Conservation (phyloP, 2,888 invertebrate species). For the Eilema griseolum region DNA sequence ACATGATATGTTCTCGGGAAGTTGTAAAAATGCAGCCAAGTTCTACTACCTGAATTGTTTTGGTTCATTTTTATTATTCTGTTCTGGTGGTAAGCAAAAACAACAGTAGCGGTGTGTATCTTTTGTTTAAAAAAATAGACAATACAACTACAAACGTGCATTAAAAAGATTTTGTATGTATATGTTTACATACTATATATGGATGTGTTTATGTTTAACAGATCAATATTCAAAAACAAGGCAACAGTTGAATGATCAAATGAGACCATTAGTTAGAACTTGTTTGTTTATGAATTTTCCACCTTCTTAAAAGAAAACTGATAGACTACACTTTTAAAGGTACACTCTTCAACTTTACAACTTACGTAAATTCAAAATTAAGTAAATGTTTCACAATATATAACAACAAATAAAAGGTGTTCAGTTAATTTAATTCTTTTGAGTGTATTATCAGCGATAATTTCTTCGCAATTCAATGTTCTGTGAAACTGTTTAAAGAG, state of each 20-base stretch:
- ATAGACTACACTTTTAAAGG: not conserved
- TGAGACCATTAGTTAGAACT: too few relatives aligned
- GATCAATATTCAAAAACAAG: not conserved
- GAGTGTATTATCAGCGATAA: not conserved
- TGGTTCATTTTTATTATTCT: not conserved
- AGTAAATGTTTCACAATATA: not conserved
- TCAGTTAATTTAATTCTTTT: not conserved
- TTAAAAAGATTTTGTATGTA: not conserved
- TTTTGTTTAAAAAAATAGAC: not conserved
- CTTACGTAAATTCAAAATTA: not conserved
- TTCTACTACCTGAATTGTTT: conserved; percentile 19
- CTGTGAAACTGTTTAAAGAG: not conserved
- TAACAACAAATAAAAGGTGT: not conserved
- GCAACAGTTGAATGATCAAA: not conserved
- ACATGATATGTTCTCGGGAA: conserved; percentile 54
- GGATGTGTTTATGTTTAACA: not conserved
- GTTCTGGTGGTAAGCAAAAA: not conserved
- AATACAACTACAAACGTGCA: not conserved
- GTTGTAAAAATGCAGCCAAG: conserved; percentile 62
- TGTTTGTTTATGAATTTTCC: too few relatives aligned
- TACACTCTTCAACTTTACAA: not conserved
- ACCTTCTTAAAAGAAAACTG: not conserved
- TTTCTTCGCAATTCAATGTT: not conserved
- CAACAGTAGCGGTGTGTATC: not conserved
- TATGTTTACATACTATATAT: not conserved